phyloP scores from a whole-genome alignment of 2,113 vertebrate genomes.

The Protobothrops flavoviridis region DNA sequence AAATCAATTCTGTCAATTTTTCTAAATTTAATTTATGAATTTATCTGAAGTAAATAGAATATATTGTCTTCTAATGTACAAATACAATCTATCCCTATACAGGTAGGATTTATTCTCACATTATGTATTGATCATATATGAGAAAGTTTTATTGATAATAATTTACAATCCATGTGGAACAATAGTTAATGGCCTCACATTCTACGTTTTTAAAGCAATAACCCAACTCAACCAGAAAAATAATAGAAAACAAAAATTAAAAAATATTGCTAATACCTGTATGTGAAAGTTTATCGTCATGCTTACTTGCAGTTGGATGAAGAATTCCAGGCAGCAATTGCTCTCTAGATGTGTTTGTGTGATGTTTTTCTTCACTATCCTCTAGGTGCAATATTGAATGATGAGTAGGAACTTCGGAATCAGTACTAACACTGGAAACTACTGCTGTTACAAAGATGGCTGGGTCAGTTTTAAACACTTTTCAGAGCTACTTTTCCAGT shows the following conservation, averaged over 20 bases:
- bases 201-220: not conserved
- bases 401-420: not conserved
- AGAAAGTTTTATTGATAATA: not conserved
- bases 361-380: conserved; percentile 15
- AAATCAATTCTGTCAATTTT: not conserved
- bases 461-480: conserved; percentile 7
- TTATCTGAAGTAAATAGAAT: not conserved
- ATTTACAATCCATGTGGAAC: not conserved
- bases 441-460: conserved; percentile 10
- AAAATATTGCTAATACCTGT: not conserved
- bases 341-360: conserved; percentile 7
- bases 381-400: not conserved
- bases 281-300: not conserved
- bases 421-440: not conserved
- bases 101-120: not conserved
- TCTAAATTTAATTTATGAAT: not conserved
- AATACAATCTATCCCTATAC: not conserved
- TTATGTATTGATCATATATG: not conserved
- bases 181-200: not conserved
- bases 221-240: not conserved
- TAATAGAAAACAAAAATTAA: not conserved
- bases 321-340: not conserved
- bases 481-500: not conserved
- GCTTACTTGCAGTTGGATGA: conserved; percentile 6
- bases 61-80: not conserved